Conservation (phyloP, 1,140 invertebrate species). For the Oncopeltus fasciatus region DNA sequence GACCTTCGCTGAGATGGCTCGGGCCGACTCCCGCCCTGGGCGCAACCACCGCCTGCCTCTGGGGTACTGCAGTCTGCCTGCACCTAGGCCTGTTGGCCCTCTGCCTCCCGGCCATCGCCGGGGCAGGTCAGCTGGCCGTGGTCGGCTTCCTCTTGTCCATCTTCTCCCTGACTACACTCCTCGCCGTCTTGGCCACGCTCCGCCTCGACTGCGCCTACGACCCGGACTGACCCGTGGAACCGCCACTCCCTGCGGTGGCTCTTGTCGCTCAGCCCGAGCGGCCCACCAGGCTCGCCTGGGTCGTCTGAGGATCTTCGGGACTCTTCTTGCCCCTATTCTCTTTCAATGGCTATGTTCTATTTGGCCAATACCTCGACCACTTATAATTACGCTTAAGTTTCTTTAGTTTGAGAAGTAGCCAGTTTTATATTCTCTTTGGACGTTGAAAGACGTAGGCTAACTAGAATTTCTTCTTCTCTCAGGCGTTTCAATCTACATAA, state of each 20-base stretch:
- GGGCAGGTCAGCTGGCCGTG: conserved; percentile 8
- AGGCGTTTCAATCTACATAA: too few relatives aligned
- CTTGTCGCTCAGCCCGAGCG: conserved; percentile 11
- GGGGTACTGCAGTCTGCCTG: conserved; percentile 32
- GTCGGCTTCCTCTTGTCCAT: conserved; percentile 13
- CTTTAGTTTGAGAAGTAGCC: too few relatives aligned
- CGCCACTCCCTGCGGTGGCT: conserved; percentile 11
- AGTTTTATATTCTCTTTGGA: too few relatives aligned
- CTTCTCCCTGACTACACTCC: conserved; percentile 13
- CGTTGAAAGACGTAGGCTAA: too few relatives aligned
- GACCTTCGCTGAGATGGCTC: conserved; percentile 30
- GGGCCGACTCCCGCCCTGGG: conserved; percentile 30
- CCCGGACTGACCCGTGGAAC: conserved; percentile 21
- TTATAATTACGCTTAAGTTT: too few relatives aligned
- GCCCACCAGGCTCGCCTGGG: conserved; percentile 13
- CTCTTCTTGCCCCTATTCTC: too few relatives aligned
- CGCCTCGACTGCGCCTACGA: conserved; percentile 20
- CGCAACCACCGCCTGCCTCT: conserved; percentile 34
- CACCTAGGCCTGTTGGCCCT: conserved; percentile 17
- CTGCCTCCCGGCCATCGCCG: not conserved
- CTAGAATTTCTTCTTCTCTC: too few relatives aligned
- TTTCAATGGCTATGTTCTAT: too few relatives aligned
- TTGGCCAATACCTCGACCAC: too few relatives aligned
- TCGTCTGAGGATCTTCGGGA: too few relatives aligned
- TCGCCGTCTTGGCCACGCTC: conserved; percentile 11